Conservation (phyloP, 2,113 vertebrate genomes). For the Bungarus multicinctus region DNA sequence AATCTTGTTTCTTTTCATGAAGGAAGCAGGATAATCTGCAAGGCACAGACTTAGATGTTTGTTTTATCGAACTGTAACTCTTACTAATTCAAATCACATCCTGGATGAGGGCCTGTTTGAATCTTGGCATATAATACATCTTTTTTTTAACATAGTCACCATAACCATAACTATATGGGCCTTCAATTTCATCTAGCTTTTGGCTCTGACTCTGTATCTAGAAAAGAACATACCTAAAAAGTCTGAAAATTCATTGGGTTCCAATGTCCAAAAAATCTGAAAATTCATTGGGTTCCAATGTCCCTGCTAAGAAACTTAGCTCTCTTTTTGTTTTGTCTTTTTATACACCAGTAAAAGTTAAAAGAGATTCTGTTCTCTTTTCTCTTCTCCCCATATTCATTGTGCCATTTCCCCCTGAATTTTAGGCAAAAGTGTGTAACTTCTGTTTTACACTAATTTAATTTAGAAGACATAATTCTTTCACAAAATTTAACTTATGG, state of each 20-base stretch:
- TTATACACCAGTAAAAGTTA: background rate
- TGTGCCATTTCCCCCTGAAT: too few relatives aligned
- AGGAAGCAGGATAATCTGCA: background rate
- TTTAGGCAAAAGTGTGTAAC: background rate
- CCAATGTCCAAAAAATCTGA: background rate
- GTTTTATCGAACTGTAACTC: background rate
- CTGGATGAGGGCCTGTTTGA: background rate
- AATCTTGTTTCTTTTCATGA: background rate
- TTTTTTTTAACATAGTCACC: background rate
- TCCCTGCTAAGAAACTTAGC: background rate
- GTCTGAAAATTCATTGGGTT: background rate
- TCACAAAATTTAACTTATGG: background rate
- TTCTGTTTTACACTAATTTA: background rate
- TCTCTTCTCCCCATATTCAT: background rate
- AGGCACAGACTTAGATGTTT: background rate
- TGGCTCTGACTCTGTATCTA: background rate
- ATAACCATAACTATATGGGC: background rate
- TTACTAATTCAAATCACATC: background rate
- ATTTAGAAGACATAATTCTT: background rate
- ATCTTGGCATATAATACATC: background rate
- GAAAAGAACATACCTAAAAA: background rate
- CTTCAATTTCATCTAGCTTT: background rate
- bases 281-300: background rate
- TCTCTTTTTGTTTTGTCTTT: background rate
- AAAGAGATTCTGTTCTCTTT: background rate